Percentiles rank a stretch among this genome's conserved stretches.
These are phyloP conservation scores for Bos indicus DNA, from an alignment of 2,113 vertebrate species.

Conservation along the genomic window DNA sequence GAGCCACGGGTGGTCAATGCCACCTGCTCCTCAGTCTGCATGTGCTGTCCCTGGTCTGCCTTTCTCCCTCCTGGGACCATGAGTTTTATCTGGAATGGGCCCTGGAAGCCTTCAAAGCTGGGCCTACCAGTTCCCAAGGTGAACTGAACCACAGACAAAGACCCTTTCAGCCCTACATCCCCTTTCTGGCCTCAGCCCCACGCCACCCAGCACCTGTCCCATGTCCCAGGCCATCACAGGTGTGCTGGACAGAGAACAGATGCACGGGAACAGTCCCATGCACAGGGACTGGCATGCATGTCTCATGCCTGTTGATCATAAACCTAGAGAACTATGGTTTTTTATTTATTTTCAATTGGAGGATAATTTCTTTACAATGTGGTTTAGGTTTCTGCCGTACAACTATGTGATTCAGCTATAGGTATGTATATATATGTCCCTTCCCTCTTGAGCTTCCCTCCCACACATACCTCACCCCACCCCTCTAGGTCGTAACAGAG, in stretches of 20 bases:
- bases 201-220: neutral
- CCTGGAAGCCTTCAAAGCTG: neutral
- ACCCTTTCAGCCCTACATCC: neutral
- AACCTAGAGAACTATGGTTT: neutral
- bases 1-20: neutral
- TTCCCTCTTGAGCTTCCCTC: neutral
- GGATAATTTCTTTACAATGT: neutral
- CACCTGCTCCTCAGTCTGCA: neutral
- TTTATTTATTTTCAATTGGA: neutral
- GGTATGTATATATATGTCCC: neutral
- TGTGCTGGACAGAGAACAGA: neutral
- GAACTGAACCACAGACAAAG: neutral
- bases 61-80: neutral
- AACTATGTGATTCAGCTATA: neutral
- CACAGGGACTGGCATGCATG: neutral
- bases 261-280: neutral
- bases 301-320: neutral
- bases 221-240: neutral
- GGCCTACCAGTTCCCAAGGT: neutral
- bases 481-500: neutral
- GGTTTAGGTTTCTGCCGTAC: neutral
- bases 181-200: neutral
- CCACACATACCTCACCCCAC: neutral
- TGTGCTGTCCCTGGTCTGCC: fast-evolving
- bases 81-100: neutral